These are phyloP conservation scores for Genyomyrus donnyi DNA, from an alignment of 2,113 vertebrate genomes.

Conservation along the genomic window DNA sequence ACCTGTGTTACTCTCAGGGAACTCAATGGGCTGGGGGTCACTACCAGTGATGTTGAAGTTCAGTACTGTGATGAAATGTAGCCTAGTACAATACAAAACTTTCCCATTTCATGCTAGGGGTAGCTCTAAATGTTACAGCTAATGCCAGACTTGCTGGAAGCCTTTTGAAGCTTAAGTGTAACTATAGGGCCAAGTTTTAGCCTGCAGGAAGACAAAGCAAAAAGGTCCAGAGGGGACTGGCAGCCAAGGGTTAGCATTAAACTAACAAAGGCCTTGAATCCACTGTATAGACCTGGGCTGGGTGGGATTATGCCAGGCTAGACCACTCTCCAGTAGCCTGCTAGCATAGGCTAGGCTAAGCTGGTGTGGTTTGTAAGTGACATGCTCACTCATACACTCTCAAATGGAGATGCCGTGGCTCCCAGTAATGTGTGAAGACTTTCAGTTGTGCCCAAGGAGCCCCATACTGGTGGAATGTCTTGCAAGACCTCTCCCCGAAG, in stretches of 20 bases:
- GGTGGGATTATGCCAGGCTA: background rate
- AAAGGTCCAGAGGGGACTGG: background rate
- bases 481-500: background rate
- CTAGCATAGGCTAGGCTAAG: background rate
- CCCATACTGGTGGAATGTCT: background rate
- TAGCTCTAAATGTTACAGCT: background rate
- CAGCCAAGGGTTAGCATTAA: background rate
- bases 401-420: background rate
- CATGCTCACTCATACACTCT: background rate
- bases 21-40: background rate
- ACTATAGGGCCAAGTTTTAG: background rate
- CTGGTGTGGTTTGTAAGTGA: background rate
- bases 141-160: background rate
- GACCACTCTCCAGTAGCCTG: background rate
- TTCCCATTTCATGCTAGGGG: background rate
- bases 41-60: background rate
- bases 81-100: background rate
- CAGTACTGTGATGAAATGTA: background rate
- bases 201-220: background rate
- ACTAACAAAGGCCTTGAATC: background rate
- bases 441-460: background rate
- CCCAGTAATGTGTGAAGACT: background rate
- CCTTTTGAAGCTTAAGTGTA: background rate
- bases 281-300: background rate
- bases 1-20: background rate